These are phyloP conservation scores for Gerris lacustris DNA, from an alignment of 2,888 invertebrate species.

Conservation along the genomic window DNA sequence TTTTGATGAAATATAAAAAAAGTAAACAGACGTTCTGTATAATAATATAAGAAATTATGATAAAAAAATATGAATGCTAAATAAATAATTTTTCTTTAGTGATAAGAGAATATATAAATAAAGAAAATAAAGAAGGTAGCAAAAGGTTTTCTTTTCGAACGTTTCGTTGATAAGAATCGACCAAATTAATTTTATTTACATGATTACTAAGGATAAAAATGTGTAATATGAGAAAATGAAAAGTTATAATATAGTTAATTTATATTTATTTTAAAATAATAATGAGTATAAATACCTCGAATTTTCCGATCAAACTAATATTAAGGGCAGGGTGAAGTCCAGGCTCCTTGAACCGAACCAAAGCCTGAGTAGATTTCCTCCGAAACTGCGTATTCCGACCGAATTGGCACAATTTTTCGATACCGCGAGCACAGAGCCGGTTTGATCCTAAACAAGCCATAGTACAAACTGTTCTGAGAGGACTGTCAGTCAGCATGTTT, in stretches of 20 bases:
- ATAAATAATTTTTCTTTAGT: too few relatives aligned
- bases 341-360: conserved; percentile 54
- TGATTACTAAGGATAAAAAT: too few relatives aligned
- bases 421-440: conserved; percentile 67
- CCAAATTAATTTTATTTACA: too few relatives aligned
- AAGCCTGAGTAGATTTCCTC: conserved; percentile 50
- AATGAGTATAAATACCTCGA: background rate
- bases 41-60: too few relatives aligned
- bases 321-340: conserved; percentile 43
- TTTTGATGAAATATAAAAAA: too few relatives aligned
- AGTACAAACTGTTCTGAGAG: conserved; percentile 58
- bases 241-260: background rate
- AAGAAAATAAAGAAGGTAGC: too few relatives aligned
- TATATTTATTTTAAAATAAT: background rate
- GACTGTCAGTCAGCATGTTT: conserved; percentile 24
- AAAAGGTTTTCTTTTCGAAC: too few relatives aligned
- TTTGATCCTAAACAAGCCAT: conserved; percentile 74
- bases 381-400: conserved; percentile 52
- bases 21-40: too few relatives aligned
- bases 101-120: too few relatives aligned
- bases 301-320: conserved; percentile 5
- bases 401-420: conserved; percentile 71
- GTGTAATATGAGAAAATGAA: too few relatives aligned
- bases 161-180: too few relatives aligned
- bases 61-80: too few relatives aligned